These are phyloP conservation scores for Cyprinodon brontotheroides DNA, from an alignment of 2,113 vertebrate species.

Conservation along the genomic window DNA sequence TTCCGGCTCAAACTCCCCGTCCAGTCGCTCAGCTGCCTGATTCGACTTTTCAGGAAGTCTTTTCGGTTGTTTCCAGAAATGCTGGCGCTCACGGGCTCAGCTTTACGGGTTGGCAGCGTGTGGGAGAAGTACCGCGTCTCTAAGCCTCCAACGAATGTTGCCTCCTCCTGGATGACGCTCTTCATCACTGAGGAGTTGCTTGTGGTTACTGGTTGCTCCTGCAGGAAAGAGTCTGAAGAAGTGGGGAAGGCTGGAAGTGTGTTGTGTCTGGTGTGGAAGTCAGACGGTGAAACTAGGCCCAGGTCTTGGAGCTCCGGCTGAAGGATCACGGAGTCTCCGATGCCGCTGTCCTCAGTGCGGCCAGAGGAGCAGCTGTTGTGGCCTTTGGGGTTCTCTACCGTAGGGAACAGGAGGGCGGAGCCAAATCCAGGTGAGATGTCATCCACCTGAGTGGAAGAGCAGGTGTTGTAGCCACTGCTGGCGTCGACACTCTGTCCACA, in stretches of 20 bases:
- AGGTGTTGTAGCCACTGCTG: constrained; percentile 43
- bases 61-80: constrained; percentile 82
- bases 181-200: constrained; percentile 81
- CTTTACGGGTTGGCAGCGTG: constrained; percentile 85
- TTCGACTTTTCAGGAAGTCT: constrained; percentile 88
- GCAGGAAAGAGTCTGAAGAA: constrained; percentile 16
- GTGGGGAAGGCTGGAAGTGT: constrained; percentile 73
- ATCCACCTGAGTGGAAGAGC: constrained; percentile 60
- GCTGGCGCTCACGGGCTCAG: constrained; percentile 55
- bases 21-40: constrained; percentile 91
- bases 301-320: constrained; percentile 74
- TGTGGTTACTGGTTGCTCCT: constrained; percentile 62
- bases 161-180: constrained; percentile 79
- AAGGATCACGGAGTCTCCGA: constrained; percentile 66
- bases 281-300: constrained; percentile 77
- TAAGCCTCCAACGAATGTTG: constrained; percentile 20
- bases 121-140: constrained; percentile 81
- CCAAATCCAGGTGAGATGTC: constrained; percentile 50
- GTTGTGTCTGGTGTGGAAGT: constrained; percentile 74
- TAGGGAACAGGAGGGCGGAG: constrained; percentile 35
- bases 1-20: constrained; percentile 93
- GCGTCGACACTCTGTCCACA: constrained; percentile 63
- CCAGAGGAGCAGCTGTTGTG: constrained; percentile 61
- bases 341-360: constrained; percentile 79
- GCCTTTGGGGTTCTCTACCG: constrained; percentile 10